Evolutionary conservation across 2,888 invertebrate genomes (phyloP), one percentile per base, ranked within the genome.

Genomic region (Malachius bipustulatus): DNA sequence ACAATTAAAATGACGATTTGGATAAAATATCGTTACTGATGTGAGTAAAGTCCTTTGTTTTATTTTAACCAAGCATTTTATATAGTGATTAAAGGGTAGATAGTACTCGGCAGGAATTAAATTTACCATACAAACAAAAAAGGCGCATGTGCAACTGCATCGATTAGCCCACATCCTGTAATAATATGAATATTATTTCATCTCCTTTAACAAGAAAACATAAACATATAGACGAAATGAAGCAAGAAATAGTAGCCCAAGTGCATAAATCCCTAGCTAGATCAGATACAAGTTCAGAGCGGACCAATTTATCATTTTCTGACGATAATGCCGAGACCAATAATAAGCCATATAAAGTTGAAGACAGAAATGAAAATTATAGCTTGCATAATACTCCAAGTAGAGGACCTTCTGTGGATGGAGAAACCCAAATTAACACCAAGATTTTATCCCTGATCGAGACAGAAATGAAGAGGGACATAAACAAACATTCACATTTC

Each of bases 391-490:
- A 55, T 34, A 58, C 59, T n/a, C 60, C 60, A 3, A 60, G 60
- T 40, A 50, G 62, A 26, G 63, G 63, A 36, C 68, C 71, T 41
- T 73, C 72, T 1, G 57, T 72, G 11, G 73, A 72, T 42, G 64
- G 65, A 1, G 73, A 74, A 47, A 50, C 69, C 14, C 72, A 73
- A 30, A 74, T 74, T 26, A 74, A 73, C 44, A 53, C 60, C 9
- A 63, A 63, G 47, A 63, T 63, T 29, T 40, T 62, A 32, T 56
- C 56, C 10, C 46, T 63, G 15, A 62, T 62, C 15, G 63, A 63
- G 41, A 56, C 57, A 1, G 63, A 63, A 47, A 63, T 63, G 54
- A 56, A 56, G 35, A 50, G 59, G 32, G 62, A 62, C 41, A 53
- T 57, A n/a, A 56, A 52, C 32, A 61, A 58, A 38, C 60, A 61